Base-by-base conservation (phyloP, 2,113 vertebrate genomes). In the Chitala chitala region DNA sequence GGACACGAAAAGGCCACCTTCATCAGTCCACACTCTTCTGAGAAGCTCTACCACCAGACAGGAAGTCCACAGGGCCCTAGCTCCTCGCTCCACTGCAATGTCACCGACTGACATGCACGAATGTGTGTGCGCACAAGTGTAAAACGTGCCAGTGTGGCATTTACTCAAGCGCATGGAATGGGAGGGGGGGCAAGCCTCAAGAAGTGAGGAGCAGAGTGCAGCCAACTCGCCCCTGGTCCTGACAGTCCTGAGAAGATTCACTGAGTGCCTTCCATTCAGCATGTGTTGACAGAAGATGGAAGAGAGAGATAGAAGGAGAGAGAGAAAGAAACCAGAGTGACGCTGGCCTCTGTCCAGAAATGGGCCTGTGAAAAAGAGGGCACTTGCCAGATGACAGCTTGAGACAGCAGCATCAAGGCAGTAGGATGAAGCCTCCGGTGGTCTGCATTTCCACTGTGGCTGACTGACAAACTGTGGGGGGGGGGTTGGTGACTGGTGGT, bases 371-470 rank as follows among this genome's bases (percentile, higher is more conserved):
- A 81, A 78, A 78, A 72, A 61, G 50, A 29, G 79, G 59, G 70
- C 75, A 56, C 81, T 84, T 83, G 81, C 82, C 80, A 82, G 78
- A 78, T 82, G 80, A 84, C 85, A 85, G 84, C 80, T 84, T 79
- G 84, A 83, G 80, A 80, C 77, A 40, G 79, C 77, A 84, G 83
- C n/a, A 44, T 58, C 51, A 54, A 10, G 82, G 81, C 78, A 81
- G 76, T 76, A 79, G 80, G 80, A 81, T 74, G 77, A 72, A 29
- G 81, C 77, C 74, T 36, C 74, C 71, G 76, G 70, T 54, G 70
- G 77, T 78, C 56, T 65, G 75, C 63, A n/a, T 3, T 26, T 72
- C 59, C 74, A 72, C 63, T 74, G 64, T 59, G 58, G 59, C 10
- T 61, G 66, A 65, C 38, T 69, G n/a, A n/a, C n/a, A n/a, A n/a